Evolutionary conservation across 2,113 vertebrate genomes (phyloP), one percentile per base, ranked within the genome.

Genomic region (Circaetus cinerascens): DNA sequence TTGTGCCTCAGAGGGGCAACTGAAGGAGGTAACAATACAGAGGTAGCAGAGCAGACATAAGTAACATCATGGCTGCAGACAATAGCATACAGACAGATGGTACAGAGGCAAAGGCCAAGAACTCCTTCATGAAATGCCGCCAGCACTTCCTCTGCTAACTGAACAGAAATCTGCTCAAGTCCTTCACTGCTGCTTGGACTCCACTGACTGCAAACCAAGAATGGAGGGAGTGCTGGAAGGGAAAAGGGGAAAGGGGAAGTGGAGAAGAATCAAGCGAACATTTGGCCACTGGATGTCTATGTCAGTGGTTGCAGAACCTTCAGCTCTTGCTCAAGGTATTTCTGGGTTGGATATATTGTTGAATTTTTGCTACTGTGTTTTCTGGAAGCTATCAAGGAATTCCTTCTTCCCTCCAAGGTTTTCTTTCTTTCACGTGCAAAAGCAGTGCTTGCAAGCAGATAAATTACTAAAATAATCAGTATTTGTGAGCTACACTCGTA

Each of bases 51-150:
- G 18, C 32, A 75, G 62, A 59, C 13, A 14, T 13, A 71, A 86
- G 45, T 13, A 90, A 64, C 10, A n/a, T 27, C 2, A 0, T 0
- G 0, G 10, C 1, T 46, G 53, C n/a, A 74, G 23, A 56, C 4
- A 4, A 40, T 1, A 90, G 36, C 32, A 43, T 34, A 56, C 32
- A 67, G 38, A 32, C 13, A 66, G 14, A 19, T 8, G 10, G 73
- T 36, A 73, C 15, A 32, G 21, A 32, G 26, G 26, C 29, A 62
- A 63, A 67, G 30, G 22, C 8, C 36, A 89, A 80, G 36, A 68
- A 85, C 2, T 9, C 11, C n/a, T 34, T 40, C 7, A n/a, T 19
- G 5, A 72, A 66, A 83, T 40, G 30, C 22, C 38, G 16, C 22
- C 46, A 64, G 43, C 13, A 38, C 7, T 63, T 29, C 40, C 25